These are phyloP conservation scores for Sylvicola cinctus DNA, from an alignment of 2,888 invertebrate genomes.

Conservation along the genomic window DNA sequence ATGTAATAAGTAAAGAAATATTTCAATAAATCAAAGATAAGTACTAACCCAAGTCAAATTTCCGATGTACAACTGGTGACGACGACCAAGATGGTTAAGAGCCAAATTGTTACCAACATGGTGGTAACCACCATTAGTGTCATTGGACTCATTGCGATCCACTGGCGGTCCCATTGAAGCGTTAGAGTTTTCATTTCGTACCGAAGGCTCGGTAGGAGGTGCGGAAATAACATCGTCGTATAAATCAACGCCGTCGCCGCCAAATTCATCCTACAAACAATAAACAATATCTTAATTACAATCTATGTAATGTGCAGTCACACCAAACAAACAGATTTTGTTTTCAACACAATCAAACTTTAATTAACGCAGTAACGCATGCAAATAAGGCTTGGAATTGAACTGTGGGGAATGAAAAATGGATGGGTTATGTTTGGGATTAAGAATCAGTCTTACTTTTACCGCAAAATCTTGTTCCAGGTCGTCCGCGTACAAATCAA, in stretches of 20 bases:
- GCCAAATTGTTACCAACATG: conserved; percentile 44
- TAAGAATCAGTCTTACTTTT: conserved; percentile 15
- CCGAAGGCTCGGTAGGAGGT: conserved; percentile 50
- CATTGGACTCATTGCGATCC: conserved; percentile 34
- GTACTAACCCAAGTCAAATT: conserved; percentile 91
- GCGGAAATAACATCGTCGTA: conserved; percentile 91
- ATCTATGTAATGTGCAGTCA: no score
- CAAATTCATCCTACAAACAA: conserved; percentile 21
- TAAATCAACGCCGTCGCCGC: conserved; percentile 60
- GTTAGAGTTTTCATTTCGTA: conserved; percentile 32
- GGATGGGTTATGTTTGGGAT: not conserved
- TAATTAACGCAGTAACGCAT: no score
- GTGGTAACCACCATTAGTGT: conserved; percentile 54
- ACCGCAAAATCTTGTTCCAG: conserved; percentile 78
- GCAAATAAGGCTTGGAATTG: no score
- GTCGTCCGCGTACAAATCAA: conserved; percentile 93
- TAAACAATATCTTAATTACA: not conserved
- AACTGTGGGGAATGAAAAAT: not conserved
- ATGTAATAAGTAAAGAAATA: not conserved
- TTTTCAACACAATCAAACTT: no score
- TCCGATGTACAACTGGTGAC: conserved; percentile 88
- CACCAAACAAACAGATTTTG: no score
- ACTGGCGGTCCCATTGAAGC: conserved; percentile 35
- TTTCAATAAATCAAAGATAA: conserved; percentile 3
- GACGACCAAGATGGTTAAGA: conserved; percentile 49